Evolutionary conservation across 2,113 vertebrate genomes (phyloP).

Genomic region (Agapornis roseicollis): DNA sequence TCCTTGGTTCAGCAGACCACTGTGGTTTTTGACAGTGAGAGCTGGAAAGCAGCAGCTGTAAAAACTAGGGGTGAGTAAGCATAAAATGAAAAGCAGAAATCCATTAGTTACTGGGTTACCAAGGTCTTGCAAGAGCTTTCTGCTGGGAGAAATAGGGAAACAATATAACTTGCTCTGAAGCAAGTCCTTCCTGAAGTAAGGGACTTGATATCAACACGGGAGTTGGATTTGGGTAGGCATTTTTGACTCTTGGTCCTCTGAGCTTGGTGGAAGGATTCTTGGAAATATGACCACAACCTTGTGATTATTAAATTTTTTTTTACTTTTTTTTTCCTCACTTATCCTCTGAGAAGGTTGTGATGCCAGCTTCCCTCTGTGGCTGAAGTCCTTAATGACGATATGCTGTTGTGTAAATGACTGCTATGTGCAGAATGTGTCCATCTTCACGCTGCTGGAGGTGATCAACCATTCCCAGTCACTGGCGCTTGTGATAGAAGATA

Average conservation of each 20-base stretch:
- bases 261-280: not conserved
- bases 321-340: not conserved
- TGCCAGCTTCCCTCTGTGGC: constrained; percentile 82
- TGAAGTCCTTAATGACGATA: constrained; percentile 90
- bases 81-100: not conserved
- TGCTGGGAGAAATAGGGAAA: not conserved
- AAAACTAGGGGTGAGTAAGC: not conserved
- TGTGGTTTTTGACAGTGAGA: not conserved
- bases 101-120: not conserved
- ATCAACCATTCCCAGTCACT: constrained; percentile 96
- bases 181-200: not conserved
- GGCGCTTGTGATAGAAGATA: constrained; percentile 91
- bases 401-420: constrained; percentile 90
- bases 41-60: not conserved
- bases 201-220: not conserved
- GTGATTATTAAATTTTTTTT: not conserved
- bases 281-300: not conserved
- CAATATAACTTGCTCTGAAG: not conserved
- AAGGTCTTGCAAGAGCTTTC: not conserved
- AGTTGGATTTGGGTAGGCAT: not conserved
- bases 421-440: constrained; percentile 86
- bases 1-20: not conserved
- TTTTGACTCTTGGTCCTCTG: not conserved
- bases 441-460: constrained; percentile 90
- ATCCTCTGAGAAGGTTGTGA: constrained; percentile 63